Percentiles rank a stretch among this genome's conserved stretches.
These are phyloP conservation scores for Strigamia transsilvanica DNA, from an alignment of 2,888 invertebrate species.

Conservation along the genomic window DNA sequence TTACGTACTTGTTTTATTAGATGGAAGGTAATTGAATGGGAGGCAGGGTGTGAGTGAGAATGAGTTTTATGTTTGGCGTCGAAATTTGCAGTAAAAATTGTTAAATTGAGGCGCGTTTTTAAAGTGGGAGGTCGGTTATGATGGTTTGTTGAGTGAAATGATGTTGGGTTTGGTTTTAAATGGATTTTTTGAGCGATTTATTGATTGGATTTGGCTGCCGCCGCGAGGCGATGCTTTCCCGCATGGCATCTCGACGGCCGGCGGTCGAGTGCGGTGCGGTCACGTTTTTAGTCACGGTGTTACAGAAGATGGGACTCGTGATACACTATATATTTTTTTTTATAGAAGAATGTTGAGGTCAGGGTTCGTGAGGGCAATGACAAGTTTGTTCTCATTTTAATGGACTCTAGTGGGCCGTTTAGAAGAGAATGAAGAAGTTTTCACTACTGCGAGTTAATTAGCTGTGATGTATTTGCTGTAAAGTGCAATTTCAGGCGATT, in stretches of 20 bases:
- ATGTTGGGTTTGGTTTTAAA: too few species aligned
- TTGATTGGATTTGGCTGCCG: too few species aligned
- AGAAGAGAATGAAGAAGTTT: not conserved
- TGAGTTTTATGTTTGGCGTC: not conserved
- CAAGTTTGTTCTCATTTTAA: constrained; percentile 2
- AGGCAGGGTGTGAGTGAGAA: not conserved
- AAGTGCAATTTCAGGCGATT: not conserved
- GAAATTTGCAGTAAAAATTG: too few species aligned
- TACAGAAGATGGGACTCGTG: not conserved
- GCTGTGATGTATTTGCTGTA: not conserved
- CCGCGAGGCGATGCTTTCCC: too few species aligned
- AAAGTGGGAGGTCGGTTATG: too few species aligned
- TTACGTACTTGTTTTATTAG: not conserved
- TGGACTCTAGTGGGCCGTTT: not conserved
- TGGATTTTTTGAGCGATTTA: too few species aligned
- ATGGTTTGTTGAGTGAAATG: too few species aligned
- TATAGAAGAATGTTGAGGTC: not conserved
- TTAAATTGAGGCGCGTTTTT: too few species aligned
- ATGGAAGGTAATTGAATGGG: not conserved
- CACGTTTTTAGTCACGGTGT: too few species aligned
- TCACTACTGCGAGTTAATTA: not conserved
- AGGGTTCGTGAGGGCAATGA: not conserved
- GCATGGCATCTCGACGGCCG: too few species aligned
- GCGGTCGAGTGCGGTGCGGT: too few species aligned
- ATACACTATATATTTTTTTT: not conserved